Evolutionary conservation across 2,113 vertebrate genomes (phyloP).

Genomic region (Toxostoma redivivum): DNA sequence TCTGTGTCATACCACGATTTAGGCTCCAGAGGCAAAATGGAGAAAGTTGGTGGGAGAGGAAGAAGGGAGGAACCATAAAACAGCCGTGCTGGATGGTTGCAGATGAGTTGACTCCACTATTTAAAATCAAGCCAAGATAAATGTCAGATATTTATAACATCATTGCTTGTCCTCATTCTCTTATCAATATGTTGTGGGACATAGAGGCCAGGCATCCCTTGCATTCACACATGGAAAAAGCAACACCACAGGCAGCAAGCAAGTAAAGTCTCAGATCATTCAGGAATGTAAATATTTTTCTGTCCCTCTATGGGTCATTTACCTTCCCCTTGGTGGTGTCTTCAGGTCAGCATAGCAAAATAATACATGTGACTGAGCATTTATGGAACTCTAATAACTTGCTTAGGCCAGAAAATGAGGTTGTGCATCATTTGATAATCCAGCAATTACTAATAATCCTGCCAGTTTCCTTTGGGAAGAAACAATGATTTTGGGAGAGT

Average conservation of each 20-base stretch:
- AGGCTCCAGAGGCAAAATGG: background rate
- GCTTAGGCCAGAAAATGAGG: constrained; percentile 16
- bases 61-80: background rate
- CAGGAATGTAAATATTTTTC: background rate
- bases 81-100: fast-evolving
- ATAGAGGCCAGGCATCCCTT: background rate
- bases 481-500: background rate
- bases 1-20: background rate
- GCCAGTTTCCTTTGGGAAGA: constrained; percentile 17
- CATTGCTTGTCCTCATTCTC: background rate
- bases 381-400: background rate
- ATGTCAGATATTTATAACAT: background rate
- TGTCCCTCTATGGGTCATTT: background rate
- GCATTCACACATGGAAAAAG: background rate
- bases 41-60: background rate
- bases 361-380: background rate
- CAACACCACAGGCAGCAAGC: background rate
- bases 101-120: background rate
- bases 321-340: background rate
- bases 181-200: background rate
- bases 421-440: constrained; percentile 17
- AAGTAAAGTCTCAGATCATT: background rate
- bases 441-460: background rate
- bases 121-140: background rate
- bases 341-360: background rate